These are phyloP conservation scores for Halictus rubicundus DNA, from an alignment of 1,140 invertebrate genomes.

Conservation along the genomic window DNA sequence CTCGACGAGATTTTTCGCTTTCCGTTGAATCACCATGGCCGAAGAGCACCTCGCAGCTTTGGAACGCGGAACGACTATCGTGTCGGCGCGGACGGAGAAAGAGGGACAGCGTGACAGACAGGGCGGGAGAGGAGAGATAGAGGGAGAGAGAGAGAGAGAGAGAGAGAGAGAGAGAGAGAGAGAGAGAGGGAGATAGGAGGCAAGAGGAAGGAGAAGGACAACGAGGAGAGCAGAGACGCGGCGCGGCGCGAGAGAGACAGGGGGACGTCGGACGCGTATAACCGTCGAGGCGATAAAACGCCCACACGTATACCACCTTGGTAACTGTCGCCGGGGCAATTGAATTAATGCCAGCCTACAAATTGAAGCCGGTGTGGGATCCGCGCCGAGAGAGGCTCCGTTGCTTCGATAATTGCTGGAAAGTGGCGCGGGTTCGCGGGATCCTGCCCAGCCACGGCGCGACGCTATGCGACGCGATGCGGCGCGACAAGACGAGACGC, in stretches of 20 bases:
- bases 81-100: constrained; percentile 18
- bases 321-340: constrained; percentile 72
- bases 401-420: constrained; percentile 76
- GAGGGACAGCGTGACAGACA: constrained; percentile 1
- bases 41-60: constrained; percentile 38
- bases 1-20: constrained; percentile 41
- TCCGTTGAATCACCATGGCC: constrained; percentile 18
- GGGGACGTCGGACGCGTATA: constrained; percentile 54
- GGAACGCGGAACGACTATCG: constrained; percentile 58
- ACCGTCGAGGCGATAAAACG: constrained; percentile 65
- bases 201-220: background rate
- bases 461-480: background rate
- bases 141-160: constrained; percentile 10
- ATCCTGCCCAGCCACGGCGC: constrained; percentile 10
- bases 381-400: constrained; percentile 61
- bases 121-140: background rate
- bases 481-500: constrained; percentile 7
- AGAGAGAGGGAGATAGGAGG: constrained; percentile 19
- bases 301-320: constrained; percentile 66
- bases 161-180: background rate
- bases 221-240: background rate
- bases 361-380: constrained; percentile 75
- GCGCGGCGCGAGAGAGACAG: constrained; percentile 13
- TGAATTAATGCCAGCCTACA: constrained; percentile 78
- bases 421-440: constrained; percentile 64